Evolutionary conservation across 2,888 invertebrate species (phyloP).

Genomic region (Philhelius pedissequus): DNA sequence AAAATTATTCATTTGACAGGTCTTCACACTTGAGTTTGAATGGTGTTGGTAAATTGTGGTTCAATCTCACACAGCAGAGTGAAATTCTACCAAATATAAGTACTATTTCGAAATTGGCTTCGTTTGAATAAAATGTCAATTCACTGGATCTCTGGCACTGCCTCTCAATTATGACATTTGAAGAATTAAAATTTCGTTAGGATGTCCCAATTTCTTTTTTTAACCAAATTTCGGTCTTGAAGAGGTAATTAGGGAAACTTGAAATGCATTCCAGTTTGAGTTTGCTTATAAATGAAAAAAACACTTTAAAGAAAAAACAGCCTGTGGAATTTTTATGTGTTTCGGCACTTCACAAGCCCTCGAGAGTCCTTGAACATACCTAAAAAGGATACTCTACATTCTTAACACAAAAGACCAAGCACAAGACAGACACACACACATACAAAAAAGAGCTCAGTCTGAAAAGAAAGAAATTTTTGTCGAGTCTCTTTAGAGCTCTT

Average conservation of each 20-base stretch:
- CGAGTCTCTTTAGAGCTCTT: slow-evolving; percentile 67
- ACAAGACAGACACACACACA: not conserved
- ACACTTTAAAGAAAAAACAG: slow-evolving; percentile 3
- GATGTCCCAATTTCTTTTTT: not conserved
- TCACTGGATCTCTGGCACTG: not conserved
- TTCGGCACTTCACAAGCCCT: slow-evolving; percentile 34
- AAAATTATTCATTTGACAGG: not conserved
- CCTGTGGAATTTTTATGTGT: slow-evolving; percentile 36
- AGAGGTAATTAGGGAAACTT: slow-evolving; percentile 51
- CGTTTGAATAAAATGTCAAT: slow-evolving; percentile 48
- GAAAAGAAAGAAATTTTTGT: slow-evolving; percentile 65
- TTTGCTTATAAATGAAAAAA: not conserved
- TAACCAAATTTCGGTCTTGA: not conserved
- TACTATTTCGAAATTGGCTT: slow-evolving; percentile 55
- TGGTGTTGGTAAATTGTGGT: slow-evolving; percentile 9
- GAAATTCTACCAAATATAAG: too few relatives aligned
- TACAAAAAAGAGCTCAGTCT: slow-evolving; percentile 33
- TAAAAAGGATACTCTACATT: slow-evolving; percentile 15
- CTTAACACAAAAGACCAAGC: not conserved
- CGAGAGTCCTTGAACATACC: slow-evolving; percentile 40
- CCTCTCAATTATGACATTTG: slow-evolving; percentile 13
- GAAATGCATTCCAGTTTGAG: slow-evolving; percentile 43
- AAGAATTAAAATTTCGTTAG: not conserved
- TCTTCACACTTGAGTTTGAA: not conserved
- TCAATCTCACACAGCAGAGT: not conserved